phyloP scores from a whole-genome alignment of 1,140 invertebrate genomes.

The Paraescarpia echinospica region DNA sequence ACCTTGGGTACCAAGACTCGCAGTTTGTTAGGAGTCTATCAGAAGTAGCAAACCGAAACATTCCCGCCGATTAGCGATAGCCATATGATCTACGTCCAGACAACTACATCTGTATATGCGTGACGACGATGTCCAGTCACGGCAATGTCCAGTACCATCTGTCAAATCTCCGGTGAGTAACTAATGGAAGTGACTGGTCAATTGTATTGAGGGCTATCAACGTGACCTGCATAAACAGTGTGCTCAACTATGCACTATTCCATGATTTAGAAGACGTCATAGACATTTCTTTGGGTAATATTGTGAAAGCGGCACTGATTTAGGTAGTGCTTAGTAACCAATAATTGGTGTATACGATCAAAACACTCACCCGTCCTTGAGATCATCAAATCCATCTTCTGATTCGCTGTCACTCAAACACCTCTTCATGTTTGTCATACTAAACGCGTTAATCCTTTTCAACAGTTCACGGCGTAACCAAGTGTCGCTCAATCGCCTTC shows the following conservation, averaged over 20 bases:
- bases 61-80: neutral
- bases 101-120: neutral
- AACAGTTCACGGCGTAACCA: neutral
- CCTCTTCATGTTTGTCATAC: conserved; percentile 13
- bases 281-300: neutral
- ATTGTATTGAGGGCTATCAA: too few relatives aligned
- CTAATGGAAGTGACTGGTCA: too few relatives aligned
- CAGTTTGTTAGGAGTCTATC: neutral
- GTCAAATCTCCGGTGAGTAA: neutral
- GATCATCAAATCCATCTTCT: conserved; percentile 9
- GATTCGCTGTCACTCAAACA: neutral
- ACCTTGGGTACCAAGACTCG: neutral
- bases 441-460: neutral
- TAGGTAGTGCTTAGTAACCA: neutral
- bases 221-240: neutral
- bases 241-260: neutral
- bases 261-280: neutral
- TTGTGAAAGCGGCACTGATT: neutral
- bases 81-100: neutral
- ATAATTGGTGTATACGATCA: neutral
- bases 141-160: neutral
- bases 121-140: neutral
- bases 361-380: conserved; percentile 11
- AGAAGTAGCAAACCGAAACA: neutral
- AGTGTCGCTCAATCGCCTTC: neutral